Evolutionary conservation across 2,113 vertebrate species (phyloP), one percentile per base, ranked within the genome.

Genomic region (Pavo muticus): DNA sequence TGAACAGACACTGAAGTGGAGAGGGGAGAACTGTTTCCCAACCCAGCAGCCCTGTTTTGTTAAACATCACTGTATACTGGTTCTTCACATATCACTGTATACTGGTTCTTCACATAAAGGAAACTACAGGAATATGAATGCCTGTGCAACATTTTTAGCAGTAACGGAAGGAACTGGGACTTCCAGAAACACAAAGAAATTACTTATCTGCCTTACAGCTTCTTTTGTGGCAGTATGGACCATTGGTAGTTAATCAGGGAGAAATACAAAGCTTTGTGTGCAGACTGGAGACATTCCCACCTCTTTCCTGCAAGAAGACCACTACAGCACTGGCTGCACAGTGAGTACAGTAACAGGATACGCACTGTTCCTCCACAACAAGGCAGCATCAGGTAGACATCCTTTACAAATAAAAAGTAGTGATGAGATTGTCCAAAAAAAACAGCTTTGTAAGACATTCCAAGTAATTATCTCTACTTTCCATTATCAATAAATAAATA

Each of bases 391-490:
- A 75, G 44, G 23, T 61, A 57, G 8, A 52, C 8, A 5, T 21
- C 14, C 32, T 59, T 27, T 69, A 42, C 1, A 32, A 27, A 30
- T 15, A 30, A 76, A 73, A 84, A 44, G 15, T 4, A 57, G 4
- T 64, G 13, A 48, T 42, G 15, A 2, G 1, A 23, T 81, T 70
- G 60, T 60, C 19, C 40, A 39, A 71, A 71, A 50, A 86, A 68
- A 64, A 25, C 37, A 86, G 2, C 4, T 65, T 81, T 67, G 50
- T 85, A 60, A 65, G n/a, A 50, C 25, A 7, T 59, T 84, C 10
- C 21, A 59, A 87, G 16, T 72, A 84, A 86, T 64, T 69, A 71
- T 57, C 25, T 94, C 85, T 90, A 42, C 23, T 85, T 68, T 86
- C 52, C 6, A 21, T 25, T 5, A 75, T 50, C 9, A 57, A 50